Evolutionary conservation across 2,113 vertebrate genomes (phyloP).

Genomic region (Synchiropus splendidus): DNA sequence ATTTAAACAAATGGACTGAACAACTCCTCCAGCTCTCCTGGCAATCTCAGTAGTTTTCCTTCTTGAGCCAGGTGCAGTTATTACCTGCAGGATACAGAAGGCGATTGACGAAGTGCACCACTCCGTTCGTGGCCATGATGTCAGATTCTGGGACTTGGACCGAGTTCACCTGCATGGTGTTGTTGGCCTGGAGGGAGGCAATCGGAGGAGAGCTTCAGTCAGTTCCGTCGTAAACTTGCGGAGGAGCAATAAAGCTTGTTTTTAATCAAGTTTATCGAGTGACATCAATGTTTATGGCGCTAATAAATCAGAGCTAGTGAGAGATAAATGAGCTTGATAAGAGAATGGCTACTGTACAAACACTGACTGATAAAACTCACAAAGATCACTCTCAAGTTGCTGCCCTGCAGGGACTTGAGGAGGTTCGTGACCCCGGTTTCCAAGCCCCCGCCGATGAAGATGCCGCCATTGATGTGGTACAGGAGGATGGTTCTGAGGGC

Average conservation of each 20-base stretch:
- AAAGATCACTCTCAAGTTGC: constrained; percentile 76
- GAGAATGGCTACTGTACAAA: not conserved
- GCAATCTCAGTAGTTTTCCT: too few species aligned
- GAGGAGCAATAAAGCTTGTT: too few species aligned
- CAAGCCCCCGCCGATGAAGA: constrained; percentile 86
- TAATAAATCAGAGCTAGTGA: not conserved
- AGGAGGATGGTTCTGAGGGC: constrained; percentile 86
- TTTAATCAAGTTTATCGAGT: too few species aligned
- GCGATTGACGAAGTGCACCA: constrained; percentile 79
- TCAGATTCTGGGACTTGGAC: constrained; percentile 75
- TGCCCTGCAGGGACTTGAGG: constrained; percentile 85
- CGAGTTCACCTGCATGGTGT: constrained; percentile 78
- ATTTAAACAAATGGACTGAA: too few species aligned
- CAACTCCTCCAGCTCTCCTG: too few species aligned
- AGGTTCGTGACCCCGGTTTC: constrained; percentile 91
- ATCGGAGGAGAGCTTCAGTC: constrained; percentile 1
- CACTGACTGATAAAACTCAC: constrained; percentile 64
- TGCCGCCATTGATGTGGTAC: constrained; percentile 81
- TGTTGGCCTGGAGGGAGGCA: constrained; percentile 69
- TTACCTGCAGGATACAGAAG: constrained; percentile 91
- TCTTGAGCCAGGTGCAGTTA: too few species aligned
- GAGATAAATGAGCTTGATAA: not conserved
- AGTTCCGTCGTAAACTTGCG: too few species aligned
- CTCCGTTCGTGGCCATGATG: constrained; percentile 89
- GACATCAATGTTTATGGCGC: too few species aligned